Percentiles rank a stretch among this genome's conserved stretches.
Evolutionary conservation across 2,888 invertebrate genomes (phyloP).

Genomic region (Myopa testacea): DNA sequence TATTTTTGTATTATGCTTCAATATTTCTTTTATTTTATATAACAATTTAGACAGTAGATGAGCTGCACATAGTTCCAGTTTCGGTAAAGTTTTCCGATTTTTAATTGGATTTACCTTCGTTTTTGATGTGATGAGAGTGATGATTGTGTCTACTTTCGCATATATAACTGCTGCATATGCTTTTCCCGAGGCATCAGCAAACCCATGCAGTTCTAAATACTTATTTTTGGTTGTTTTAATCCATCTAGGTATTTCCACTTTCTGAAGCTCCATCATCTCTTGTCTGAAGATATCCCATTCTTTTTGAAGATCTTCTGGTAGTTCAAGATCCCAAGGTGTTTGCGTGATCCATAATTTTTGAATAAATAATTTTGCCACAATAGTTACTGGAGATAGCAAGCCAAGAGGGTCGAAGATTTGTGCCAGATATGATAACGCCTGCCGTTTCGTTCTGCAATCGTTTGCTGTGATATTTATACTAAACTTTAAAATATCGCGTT

Average conservation of each 20-base stretch:
- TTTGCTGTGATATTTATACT: too few species aligned
- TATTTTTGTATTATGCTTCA: conserved; percentile 10
- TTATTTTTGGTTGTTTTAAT: conserved; percentile 5
- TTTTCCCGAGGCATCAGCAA: background rate
- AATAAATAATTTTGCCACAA: conserved; percentile 21
- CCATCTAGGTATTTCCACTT: conserved; percentile 30
- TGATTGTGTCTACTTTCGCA: background rate
- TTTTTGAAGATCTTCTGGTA: background rate
- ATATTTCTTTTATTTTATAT: conserved; percentile 1
- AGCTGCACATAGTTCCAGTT: conserved; percentile 15
- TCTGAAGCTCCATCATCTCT: conserved; percentile 11
- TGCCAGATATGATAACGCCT: too few species aligned
- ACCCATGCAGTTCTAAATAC: background rate
- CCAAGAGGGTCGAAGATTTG: conserved; percentile 22
- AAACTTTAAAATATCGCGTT: too few species aligned
- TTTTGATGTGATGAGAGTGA: conserved; percentile 8
- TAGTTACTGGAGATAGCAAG: conserved; percentile 18
- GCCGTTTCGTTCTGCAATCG: too few species aligned
- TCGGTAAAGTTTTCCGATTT: conserved; percentile 8
- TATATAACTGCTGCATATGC: background rate
- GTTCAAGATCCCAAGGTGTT: too few species aligned
- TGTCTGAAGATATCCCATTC: conserved; percentile 5
- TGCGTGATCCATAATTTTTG: too few species aligned
- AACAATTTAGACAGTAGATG: background rate
- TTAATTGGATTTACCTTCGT: conserved; percentile 27